phyloP scores from a whole-genome alignment of 1,140 invertebrate genomes.

The Chironomus striatipennis region DNA sequence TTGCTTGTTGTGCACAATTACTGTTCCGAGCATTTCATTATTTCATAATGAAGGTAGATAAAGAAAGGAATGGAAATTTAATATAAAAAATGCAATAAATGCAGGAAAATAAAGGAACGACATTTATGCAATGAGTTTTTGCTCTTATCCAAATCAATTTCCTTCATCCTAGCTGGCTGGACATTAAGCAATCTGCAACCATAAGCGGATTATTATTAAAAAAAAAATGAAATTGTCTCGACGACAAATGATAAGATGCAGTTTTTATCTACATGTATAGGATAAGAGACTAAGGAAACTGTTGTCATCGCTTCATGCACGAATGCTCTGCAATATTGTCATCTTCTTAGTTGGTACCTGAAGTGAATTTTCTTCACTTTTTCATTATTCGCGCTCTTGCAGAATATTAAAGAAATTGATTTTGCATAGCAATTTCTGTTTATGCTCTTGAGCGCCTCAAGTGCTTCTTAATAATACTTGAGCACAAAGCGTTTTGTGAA shows the following conservation, averaged over 20 bases:
- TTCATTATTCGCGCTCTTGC: conserved; percentile 1
- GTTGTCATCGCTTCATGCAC: not conserved
- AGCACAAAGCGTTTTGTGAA: not conserved
- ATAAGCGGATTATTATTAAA: not conserved
- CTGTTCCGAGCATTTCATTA: not conserved
- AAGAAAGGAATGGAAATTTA: not conserved
- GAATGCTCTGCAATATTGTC: not conserved
- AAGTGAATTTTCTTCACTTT: not conserved
- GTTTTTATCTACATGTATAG: not conserved
- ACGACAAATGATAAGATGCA: not conserved
- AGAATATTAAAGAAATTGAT: conserved; percentile 7
- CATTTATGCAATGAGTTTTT: not conserved
- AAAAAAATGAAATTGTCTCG: not conserved
- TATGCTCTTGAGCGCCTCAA: conserved; percentile 4
- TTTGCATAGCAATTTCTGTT: conserved; percentile 9
- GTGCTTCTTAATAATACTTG: conserved; percentile 8
- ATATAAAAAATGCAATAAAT: conserved; percentile 11
- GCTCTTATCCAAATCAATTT: not conserved
- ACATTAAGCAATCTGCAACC: not conserved
- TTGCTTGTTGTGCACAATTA: not conserved
- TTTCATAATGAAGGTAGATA: not conserved
- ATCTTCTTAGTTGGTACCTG: not conserved
- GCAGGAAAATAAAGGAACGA: not conserved
- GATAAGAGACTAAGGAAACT: too few species aligned
- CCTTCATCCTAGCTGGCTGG: not conserved